Percentiles rank a stretch among this genome's conserved stretches.
Evolutionary conservation across 2,797 vertebrate species (phyloP).

Genomic region (Typhlichthys subterraneus): DNA sequence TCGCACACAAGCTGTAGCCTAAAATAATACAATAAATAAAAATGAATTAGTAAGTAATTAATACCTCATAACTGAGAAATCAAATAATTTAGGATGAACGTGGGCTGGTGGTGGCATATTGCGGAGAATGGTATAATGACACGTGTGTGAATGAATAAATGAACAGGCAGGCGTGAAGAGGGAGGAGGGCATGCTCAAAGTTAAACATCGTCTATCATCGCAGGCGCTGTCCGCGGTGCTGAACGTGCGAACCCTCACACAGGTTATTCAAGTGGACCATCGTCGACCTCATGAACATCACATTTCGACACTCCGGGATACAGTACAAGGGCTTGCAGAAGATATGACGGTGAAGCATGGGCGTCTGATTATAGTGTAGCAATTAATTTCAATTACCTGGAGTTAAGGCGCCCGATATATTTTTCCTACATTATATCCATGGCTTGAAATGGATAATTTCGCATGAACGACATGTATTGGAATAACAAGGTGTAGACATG

Average conservation of each 20-base stretch:
- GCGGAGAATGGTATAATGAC: not conserved
- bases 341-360: too few species aligned
- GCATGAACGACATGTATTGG: slow-evolving; percentile 49
- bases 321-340: not conserved
- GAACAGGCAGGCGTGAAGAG: not conserved
- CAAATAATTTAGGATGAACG: too few species aligned
- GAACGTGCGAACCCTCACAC: slow-evolving; percentile 25
- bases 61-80: too few species aligned
- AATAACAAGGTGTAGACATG: slow-evolving; percentile 40
- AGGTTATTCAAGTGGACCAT: slow-evolving; percentile 15
- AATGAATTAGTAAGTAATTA: too few species aligned
- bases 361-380: not conserved
- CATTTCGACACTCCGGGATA: too few species aligned
- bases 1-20: too few species aligned
- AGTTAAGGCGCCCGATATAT: slow-evolving; percentile 4
- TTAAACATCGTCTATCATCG: slow-evolving; percentile 9
- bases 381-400: slow-evolving; percentile 7
- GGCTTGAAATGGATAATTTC: not conserved
- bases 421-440: not conserved
- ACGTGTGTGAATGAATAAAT: slow-evolving; percentile 9
- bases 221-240: slow-evolving; percentile 63
- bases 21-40: too few species aligned
- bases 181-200: slow-evolving; percentile 20
- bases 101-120: too few species aligned
- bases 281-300: slow-evolving; percentile 6